phyloP scores from a whole-genome alignment of 1,140 invertebrate genomes.

The Sipha flava region DNA sequence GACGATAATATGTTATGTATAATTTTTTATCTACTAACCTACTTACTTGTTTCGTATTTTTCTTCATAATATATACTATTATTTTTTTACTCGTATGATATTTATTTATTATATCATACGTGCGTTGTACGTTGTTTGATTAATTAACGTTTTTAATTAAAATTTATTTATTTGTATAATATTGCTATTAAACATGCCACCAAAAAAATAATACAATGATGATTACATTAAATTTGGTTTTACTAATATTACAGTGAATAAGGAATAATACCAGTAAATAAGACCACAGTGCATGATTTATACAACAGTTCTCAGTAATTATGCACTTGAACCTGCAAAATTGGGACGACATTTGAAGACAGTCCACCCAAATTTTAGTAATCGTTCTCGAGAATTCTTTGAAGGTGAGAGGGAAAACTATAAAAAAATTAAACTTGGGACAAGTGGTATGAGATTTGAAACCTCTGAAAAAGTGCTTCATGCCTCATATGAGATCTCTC shows the following conservation, averaged over 20 bases:
- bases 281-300: conserved; percentile 38
- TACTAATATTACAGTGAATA: conserved; percentile 35
- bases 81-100: background rate
- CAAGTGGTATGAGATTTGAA: conserved; percentile 33
- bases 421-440: conserved; percentile 39
- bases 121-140: background rate
- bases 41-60: background rate
- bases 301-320: no score
- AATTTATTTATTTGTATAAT: background rate
- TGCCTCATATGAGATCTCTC: conserved; percentile 36
- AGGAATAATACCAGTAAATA: no score
- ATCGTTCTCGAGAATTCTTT: conserved; percentile 38
- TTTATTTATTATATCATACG: background rate
- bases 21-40: background rate
- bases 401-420: conserved; percentile 36
- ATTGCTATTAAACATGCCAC: background rate
- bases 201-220: conserved; percentile 34
- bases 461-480: conserved; percentile 36
- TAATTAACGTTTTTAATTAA: background rate
- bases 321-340: conserved; percentile 36
- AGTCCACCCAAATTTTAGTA: conserved; percentile 35
- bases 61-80: background rate
- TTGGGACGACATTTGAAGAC: conserved; percentile 37
- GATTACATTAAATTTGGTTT: conserved; percentile 36
- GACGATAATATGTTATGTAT: background rate